Conservation (phyloP, 2,797 vertebrate species). For the Cuniculus paca region DNA sequence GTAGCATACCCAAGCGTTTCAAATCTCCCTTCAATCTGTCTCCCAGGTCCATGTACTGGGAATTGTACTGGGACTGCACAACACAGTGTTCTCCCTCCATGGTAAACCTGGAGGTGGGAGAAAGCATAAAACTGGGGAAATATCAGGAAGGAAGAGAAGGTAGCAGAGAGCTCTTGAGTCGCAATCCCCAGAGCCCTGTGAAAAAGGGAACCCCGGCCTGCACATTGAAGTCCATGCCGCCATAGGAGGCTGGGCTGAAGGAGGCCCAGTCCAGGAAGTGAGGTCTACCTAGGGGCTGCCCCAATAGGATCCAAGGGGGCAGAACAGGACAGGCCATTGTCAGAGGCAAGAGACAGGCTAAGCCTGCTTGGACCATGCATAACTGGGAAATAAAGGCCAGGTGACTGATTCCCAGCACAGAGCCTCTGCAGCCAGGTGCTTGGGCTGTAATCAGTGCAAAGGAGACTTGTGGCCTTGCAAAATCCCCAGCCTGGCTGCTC, state of each 20-base stretch:
- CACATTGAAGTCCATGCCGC: rapidly evolving
- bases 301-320: rapidly evolving
- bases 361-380: rapidly evolving
- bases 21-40: neutral
- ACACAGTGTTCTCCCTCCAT: rapidly evolving
- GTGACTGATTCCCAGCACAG: rapidly evolving
- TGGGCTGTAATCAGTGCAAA: neutral
- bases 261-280: rapidly evolving
- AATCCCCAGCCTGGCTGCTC: neutral
- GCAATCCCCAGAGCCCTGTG: neutral
- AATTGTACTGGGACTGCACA: neutral
- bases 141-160: neutral
- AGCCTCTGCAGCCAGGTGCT: rapidly evolving
- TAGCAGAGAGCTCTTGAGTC: rapidly evolving
- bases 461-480: rapidly evolving
- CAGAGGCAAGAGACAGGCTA: neutral
- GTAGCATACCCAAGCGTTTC: too few species aligned
- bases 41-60: neutral
- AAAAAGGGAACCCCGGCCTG: too few species aligned
- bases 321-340: neutral
- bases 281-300: too few species aligned
- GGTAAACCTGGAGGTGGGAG: too few species aligned
- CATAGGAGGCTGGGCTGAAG: rapidly evolving
- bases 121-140: neutral
- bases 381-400: neutral